These are phyloP conservation scores for Laticauda laticaudata DNA, from an alignment of 2,113 vertebrate species.

Conservation along the genomic window DNA sequence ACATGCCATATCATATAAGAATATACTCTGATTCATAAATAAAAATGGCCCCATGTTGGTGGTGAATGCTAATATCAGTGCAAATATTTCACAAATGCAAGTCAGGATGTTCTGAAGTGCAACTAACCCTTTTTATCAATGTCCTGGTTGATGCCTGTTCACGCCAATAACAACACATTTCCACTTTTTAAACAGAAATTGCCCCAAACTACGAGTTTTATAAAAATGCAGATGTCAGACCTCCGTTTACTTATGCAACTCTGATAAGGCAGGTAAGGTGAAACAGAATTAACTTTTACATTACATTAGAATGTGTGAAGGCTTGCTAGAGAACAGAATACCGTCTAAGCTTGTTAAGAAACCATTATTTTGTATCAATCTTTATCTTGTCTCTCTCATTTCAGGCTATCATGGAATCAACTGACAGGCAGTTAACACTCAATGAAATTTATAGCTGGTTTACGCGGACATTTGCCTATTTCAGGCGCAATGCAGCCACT, in stretches of 20 bases:
- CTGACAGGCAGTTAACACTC: constrained; percentile 99
- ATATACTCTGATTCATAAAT: constrained; percentile 38
- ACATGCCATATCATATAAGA: background rate
- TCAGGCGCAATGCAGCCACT: constrained; percentile 98
- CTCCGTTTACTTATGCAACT: constrained; percentile 99
- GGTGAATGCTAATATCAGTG: constrained; percentile 22
- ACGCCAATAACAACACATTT: constrained; percentile 66
- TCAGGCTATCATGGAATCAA: constrained; percentile 99
- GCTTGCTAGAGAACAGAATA: constrained; percentile 72
- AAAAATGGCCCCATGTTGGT: constrained; percentile 34
- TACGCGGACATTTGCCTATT: constrained; percentile 99
- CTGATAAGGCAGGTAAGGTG: constrained; percentile 99
- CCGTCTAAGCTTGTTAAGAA: constrained; percentile 84
- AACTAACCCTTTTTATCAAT: constrained; percentile 68
- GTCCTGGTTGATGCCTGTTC: constrained; percentile 52
- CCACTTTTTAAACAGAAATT: constrained; percentile 89
- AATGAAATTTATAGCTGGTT: constrained; percentile 99
- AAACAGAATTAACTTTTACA: constrained; percentile 88
- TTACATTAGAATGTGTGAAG: constrained; percentile 93
- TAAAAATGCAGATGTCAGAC: constrained; percentile 99
- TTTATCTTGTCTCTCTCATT: constrained; percentile 90
- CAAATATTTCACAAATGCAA: constrained; percentile 49
- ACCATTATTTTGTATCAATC: constrained; percentile 85
- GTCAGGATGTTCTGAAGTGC: constrained; percentile 44
- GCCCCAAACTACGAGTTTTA: constrained; percentile 99